Evolutionary conservation across 2,113 vertebrate species (phyloP).

Genomic region (Seriola aureovittata): DNA sequence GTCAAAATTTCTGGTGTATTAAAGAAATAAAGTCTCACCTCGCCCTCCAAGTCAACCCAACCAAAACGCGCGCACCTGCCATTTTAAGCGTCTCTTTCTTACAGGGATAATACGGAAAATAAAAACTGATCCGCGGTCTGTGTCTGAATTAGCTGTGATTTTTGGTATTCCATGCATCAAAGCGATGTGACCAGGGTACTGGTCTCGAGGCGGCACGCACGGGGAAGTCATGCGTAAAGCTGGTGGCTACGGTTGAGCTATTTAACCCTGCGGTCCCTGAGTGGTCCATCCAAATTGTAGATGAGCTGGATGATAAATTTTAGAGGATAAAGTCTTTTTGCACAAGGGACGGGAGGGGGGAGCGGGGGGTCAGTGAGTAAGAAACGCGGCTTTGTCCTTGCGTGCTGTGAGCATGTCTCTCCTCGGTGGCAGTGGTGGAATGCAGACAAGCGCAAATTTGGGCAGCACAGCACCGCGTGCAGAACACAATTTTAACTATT

Average conservation of each 20-base stretch:
- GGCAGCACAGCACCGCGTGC: conserved; percentile 8
- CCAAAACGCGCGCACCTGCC: conserved; percentile 50
- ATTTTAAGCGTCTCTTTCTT: conserved; percentile 51
- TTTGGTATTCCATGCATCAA: conserved; percentile 60
- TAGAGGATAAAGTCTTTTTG: conserved; percentile 6
- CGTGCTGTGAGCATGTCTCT: conserved; percentile 44
- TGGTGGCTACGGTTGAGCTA: conserved; percentile 53
- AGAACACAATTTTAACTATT: conserved; percentile 33
- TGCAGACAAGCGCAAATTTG: conserved; percentile 61
- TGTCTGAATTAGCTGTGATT: conserved; percentile 33
- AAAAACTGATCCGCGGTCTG: conserved; percentile 30
- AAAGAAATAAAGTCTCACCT: conserved; percentile 67
- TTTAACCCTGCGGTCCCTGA: conserved; percentile 76
- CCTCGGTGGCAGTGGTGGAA: conserved; percentile 67
- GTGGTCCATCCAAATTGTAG: conserved; percentile 54
- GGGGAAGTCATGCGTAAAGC: conserved; percentile 78
- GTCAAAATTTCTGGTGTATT: conserved; percentile 3
- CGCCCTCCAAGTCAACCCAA: conserved; percentile 47
- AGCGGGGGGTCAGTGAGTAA: conserved; percentile 3
- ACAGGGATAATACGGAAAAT: background rate
- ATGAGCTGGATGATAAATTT: conserved; percentile 45
- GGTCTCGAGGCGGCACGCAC: conserved; percentile 53
- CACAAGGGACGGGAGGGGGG: background rate
- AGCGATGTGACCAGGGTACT: conserved; percentile 44
- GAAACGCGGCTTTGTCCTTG: conserved; percentile 53